Conservation (phyloP, 2,888 invertebrate species). For the Plebejus argus region DNA sequence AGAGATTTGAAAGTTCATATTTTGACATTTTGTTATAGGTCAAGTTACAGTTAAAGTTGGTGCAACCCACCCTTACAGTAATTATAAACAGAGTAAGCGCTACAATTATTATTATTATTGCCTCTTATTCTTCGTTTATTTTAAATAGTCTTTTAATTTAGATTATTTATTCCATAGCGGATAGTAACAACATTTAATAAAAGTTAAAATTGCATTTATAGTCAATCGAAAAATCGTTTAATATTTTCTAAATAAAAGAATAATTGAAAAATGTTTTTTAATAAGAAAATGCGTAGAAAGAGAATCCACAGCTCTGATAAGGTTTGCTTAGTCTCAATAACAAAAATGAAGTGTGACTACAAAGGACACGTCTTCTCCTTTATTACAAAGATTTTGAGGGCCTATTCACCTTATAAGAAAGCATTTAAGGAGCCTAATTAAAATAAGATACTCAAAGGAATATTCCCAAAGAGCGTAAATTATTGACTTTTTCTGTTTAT, state of each 20-base stretch:
- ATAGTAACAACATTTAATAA: background rate
- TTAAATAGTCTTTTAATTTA: too few relatives aligned
- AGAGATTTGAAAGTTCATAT: too few relatives aligned
- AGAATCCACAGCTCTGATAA: background rate
- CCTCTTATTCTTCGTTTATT: too few relatives aligned
- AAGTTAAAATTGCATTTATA: too few relatives aligned
- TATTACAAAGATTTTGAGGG: background rate
- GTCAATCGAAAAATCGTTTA: too few relatives aligned
- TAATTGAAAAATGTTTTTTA: background rate
- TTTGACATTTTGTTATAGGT: too few relatives aligned
- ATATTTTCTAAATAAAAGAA: background rate
- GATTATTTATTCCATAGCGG: background rate
- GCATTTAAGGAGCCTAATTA: background rate
- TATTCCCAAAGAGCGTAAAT: background rate
- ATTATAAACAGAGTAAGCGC: too few relatives aligned
- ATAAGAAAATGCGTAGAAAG: background rate
- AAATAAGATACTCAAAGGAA: background rate
- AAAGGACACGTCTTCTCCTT: background rate
- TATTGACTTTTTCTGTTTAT: background rate
- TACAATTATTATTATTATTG: too few relatives aligned
- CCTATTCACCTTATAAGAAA: background rate
- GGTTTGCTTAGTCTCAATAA: background rate
- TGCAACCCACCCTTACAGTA: too few relatives aligned
- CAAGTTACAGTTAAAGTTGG: too few relatives aligned
- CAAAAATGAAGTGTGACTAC: background rate